phyloP scores from a whole-genome alignment of 2,113 vertebrate species.

The Monopterus albus region DNA sequence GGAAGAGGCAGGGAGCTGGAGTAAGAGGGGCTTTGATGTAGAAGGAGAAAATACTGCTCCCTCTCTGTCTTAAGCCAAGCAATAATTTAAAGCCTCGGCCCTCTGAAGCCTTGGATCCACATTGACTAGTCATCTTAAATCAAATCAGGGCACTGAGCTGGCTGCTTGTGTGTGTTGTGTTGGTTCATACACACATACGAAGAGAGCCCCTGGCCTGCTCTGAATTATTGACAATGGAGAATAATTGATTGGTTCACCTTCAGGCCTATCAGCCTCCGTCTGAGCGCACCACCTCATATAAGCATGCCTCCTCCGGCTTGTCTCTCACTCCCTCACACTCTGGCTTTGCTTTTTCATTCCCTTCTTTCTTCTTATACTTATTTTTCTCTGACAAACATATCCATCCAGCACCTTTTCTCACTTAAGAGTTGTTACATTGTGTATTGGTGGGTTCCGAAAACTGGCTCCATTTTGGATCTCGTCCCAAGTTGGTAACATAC shows the following conservation, averaged over 20 bases:
- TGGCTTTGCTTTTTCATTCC: conserved; percentile 21
- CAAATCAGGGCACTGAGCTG: conserved; percentile 73
- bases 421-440: neutral
- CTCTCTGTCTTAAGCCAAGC: conserved; percentile 70
- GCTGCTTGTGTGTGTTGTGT: conserved; percentile 39
- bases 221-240: conserved; percentile 81
- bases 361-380: conserved; percentile 1
- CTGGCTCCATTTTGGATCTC: too few relatives aligned
- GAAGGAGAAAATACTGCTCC: conserved; percentile 63
- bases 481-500: too few relatives aligned
- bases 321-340: conserved; percentile 31
- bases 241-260: conserved; percentile 85
- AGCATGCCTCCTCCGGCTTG: conserved; percentile 43
- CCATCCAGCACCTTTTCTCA: conserved; percentile 5
- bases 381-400: neutral
- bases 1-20: conserved; percentile 22
- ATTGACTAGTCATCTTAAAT: conserved; percentile 83
- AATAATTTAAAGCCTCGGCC: conserved; percentile 78
- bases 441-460: too few relatives aligned
- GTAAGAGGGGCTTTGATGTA: conserved; percentile 51
- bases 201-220: conserved; percentile 61
- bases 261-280: conserved; percentile 74
- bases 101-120: conserved; percentile 78
- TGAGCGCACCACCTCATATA: conserved; percentile 66
- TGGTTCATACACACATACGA: conserved; percentile 42